Percentiles rank a stretch among this genome's conserved stretches.
Evolutionary conservation across 2,888 invertebrate species (phyloP).

Genomic region (Scaptodrosophila latifasciaeformis): DNA sequence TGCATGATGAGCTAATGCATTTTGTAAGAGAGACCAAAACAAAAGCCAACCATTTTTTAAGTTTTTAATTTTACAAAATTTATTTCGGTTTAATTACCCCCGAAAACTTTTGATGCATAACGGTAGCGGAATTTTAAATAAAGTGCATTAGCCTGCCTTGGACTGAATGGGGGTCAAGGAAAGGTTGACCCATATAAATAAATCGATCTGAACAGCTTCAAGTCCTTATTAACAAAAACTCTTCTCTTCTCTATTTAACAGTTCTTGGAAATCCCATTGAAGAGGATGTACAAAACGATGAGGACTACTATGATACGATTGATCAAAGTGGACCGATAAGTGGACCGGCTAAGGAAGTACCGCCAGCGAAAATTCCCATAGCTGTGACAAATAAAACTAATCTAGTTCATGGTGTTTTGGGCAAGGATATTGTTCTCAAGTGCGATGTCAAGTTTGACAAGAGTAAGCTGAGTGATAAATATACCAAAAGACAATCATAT

Average conservation of each 20-base stretch:
- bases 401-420: constrained; percentile 32
- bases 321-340: constrained; percentile 23
- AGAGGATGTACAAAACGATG: constrained; percentile 34
- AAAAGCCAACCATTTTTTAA: neutral
- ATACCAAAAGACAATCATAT: neutral
- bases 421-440: constrained; percentile 41
- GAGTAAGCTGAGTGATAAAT: constrained; percentile 15
- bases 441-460: constrained; percentile 27
- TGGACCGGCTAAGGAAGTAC: neutral
- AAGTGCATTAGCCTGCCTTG: constrained; percentile 25
- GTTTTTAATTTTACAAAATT: constrained; percentile 50
- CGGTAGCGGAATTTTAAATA: constrained; percentile 43
- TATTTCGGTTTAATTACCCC: constrained; percentile 32
- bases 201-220: neutral
- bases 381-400: constrained; percentile 12
- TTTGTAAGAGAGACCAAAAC: too few species aligned
- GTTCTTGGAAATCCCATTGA: constrained; percentile 22
- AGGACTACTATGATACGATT: constrained; percentile 32
- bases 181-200: neutral
- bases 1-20: constrained; percentile 21
- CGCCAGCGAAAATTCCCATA: neutral
- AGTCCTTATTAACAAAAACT: constrained; percentile 1
- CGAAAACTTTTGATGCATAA: constrained; percentile 26
- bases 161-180: neutral
- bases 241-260: too few species aligned